A percentile compares a stretch with the other conserved stretches of the same genome.
These are phyloP conservation scores for Litocranius walleri DNA, from an alignment of 2,113 vertebrate genomes.

Conservation along the genomic window DNA sequence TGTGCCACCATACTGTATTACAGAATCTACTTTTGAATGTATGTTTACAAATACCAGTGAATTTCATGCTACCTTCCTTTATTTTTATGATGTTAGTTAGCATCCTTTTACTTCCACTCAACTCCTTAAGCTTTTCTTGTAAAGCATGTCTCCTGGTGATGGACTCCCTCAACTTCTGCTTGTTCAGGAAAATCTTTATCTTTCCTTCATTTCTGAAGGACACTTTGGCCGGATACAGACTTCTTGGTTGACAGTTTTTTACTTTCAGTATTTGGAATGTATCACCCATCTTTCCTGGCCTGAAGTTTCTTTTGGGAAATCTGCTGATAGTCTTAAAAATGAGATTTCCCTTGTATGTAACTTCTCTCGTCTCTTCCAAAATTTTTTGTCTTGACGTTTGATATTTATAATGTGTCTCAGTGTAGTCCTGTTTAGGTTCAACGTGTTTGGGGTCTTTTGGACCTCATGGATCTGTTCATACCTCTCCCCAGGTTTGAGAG, in stretches of 20 bases:
- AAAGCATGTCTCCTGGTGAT: background rate
- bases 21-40: background rate
- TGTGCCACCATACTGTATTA: background rate
- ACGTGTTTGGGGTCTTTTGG: background rate
- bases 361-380: background rate
- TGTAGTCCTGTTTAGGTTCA: background rate
- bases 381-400: background rate
- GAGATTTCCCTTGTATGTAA: background rate
- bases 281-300: background rate
- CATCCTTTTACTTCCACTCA: background rate
- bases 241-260: background rate
- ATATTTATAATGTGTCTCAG: background rate
- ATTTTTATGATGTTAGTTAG: background rate
- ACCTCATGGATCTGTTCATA: background rate
- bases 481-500: background rate
- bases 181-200: background rate
- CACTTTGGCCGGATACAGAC: background rate
- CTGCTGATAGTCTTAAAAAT: background rate
- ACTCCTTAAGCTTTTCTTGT: background rate
- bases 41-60: background rate
- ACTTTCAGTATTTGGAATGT: background rate
- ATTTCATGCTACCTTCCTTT: background rate
- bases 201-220: background rate
- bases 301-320: background rate
- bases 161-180: background rate